Base-by-base conservation (phyloP, 2,113 vertebrate species). In the Epinephelus cyanopodus region DNA sequence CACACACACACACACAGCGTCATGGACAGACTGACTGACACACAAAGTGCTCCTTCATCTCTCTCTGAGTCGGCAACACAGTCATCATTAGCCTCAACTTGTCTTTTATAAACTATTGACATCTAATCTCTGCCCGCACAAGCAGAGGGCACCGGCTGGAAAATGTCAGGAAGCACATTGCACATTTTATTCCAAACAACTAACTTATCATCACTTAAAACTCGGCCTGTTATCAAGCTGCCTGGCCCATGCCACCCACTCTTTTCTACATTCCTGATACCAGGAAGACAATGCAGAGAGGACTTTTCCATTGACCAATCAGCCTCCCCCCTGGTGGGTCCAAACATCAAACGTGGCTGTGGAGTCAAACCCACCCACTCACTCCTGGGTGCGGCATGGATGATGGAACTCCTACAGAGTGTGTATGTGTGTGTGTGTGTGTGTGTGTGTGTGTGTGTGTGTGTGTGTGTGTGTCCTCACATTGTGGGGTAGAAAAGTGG, bases 281-380 rank as follows among this genome's bases (percentile, higher is more conserved):
- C 64, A 65, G 29, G 73, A 61, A 85, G 57, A 91, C 90, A 88
- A 89, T 67, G 70, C 10, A 61, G 63, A 88, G 85, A 72, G 58
- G 76, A 85, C 58, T 89, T 94, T 94, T 90, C 89, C 90, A 86
- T 33, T 85, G 61, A 81, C 60, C 82, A 85, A 68, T 90, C 77
- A 83, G 47, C 83, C 29, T 29, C 29, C 56, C 73, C 76, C 80
- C 82, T 48, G 27, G 77, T 74, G 74, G 82, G 83, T 80, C 70
- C 29, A 88, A 10, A 54, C 83, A 93, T 92, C 91, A 92, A 91
- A 93, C 54, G 57, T 60, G 78, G 50, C 77, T 65, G 64, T 58
- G 50, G 84, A 85, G 68, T 87, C 73, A 60, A 86, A 72, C 88
- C 83, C 87, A 88, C 89, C 89, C 87, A 91, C 92, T 90, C 92